A percentile compares a stretch with the other conserved stretches of the same genome.
phyloP scores from a whole-genome alignment of 2,113 vertebrate species.

The Fulmarus glacialis region DNA sequence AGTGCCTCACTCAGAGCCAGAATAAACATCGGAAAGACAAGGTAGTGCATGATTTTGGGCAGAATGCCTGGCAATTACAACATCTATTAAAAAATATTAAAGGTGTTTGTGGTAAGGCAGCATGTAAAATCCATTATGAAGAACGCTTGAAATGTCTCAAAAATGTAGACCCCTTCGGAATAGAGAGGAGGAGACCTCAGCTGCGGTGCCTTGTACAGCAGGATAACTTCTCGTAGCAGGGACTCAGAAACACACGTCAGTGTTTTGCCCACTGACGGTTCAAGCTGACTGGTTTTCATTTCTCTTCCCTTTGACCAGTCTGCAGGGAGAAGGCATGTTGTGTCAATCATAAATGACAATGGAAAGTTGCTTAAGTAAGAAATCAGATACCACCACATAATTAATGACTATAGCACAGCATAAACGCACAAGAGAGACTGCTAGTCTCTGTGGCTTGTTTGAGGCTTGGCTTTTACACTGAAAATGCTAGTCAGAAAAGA shows the following conservation, averaged over 20 bases:
- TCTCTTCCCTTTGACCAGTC: neutral
- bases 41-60: neutral
- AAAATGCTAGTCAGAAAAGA: neutral
- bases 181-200: neutral
- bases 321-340: neutral
- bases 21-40: neutral
- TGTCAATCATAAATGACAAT: neutral
- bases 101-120: neutral
- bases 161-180: neutral
- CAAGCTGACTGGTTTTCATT: neutral
- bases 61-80: neutral
- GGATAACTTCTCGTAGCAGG: neutral
- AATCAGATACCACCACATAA: neutral
- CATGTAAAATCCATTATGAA: neutral
- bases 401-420: fast-evolving
- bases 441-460: neutral
- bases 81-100: neutral
- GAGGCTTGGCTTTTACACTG: neutral
- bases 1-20: neutral
- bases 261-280: neutral
- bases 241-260: neutral
- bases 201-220: neutral
- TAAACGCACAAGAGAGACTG: neutral
- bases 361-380: neutral
- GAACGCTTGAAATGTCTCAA: neutral